A percentile compares a stretch with the other conserved stretches of the same genome.
Evolutionary conservation across 2,113 vertebrate genomes (phyloP).

Genomic region (Arothron firmamentum): DNA sequence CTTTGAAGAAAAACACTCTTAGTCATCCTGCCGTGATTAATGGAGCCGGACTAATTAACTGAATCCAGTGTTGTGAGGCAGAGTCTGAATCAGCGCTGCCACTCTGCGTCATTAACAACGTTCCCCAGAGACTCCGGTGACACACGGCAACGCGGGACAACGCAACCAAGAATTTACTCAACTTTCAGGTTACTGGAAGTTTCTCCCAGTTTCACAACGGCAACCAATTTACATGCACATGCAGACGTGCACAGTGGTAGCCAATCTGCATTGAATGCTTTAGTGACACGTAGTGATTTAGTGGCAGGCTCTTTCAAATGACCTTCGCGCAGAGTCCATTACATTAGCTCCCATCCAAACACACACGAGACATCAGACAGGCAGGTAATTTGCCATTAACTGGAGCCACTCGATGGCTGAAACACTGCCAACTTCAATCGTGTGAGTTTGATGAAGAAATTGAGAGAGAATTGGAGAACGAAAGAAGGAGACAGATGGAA

Average conservation of each 20-base stretch:
- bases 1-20: conserved; percentile 5
- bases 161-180: too few relatives aligned
- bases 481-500: conserved; percentile 31
- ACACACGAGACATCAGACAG: conserved; percentile 36
- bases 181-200: too few relatives aligned
- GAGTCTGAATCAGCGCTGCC: conserved; percentile 25
- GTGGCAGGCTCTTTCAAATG: conserved; percentile 55
- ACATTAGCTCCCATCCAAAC: conserved; percentile 14
- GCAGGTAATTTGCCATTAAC: conserved; percentile 61
- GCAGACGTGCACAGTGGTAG: conserved; percentile 29
- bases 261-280: conserved; percentile 34
- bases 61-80: conserved; percentile 6
- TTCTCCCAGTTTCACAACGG: background rate
- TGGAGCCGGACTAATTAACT: conserved; percentile 7
- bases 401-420: conserved; percentile 54
- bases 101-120: conserved; percentile 16
- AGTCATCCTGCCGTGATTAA: conserved; percentile 19
- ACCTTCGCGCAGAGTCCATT: conserved; percentile 60
- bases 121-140: background rate
- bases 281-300: conserved; percentile 53
- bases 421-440: conserved; percentile 59
- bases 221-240: conserved; percentile 38
- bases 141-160: conserved; percentile 1
- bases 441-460: conserved; percentile 32
- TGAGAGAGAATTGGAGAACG: conserved; percentile 26